Evolutionary conservation across 2,113 vertebrate genomes (phyloP).

Genomic region (Cololabis saira): DNA sequence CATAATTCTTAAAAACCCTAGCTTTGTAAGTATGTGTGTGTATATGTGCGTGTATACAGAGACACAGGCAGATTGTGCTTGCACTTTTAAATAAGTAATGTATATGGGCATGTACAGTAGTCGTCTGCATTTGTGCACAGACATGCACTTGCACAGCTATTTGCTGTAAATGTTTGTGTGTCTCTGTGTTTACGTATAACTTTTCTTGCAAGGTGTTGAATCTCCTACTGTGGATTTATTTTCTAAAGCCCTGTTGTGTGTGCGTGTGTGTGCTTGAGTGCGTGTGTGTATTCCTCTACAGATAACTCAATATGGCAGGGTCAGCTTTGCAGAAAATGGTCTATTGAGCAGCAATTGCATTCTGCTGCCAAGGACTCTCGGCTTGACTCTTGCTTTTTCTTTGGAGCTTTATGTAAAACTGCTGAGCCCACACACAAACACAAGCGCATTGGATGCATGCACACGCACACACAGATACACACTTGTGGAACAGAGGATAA

Average conservation of each 20-base stretch:
- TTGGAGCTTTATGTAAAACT: conserved; percentile 73
- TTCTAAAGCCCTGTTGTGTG: conserved; percentile 17
- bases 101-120: neutral
- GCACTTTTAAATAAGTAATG: conserved; percentile 9
- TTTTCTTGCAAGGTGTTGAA: conserved; percentile 25
- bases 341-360: conserved; percentile 69
- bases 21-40: conserved; percentile 13
- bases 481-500: conserved; percentile 69
- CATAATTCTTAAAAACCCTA: conserved; percentile 28
- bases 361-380: conserved; percentile 69
- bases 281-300: conserved; percentile 35
- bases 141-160: neutral
- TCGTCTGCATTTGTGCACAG: neutral
- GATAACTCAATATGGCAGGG: conserved; percentile 65
- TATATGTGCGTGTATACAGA: neutral
- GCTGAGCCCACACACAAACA: conserved; percentile 67
- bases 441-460: conserved; percentile 12
- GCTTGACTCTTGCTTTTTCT: conserved; percentile 70
- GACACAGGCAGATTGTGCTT: neutral
- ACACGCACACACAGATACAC: conserved; percentile 27
- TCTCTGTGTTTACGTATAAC: neutral
- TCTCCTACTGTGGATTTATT: conserved; percentile 35
- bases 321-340: conserved; percentile 70
- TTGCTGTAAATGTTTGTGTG: neutral
- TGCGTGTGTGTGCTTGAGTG: conserved; percentile 6